Conservation (phyloP, 2,888 invertebrate species). For the Andrena minutula region DNA sequence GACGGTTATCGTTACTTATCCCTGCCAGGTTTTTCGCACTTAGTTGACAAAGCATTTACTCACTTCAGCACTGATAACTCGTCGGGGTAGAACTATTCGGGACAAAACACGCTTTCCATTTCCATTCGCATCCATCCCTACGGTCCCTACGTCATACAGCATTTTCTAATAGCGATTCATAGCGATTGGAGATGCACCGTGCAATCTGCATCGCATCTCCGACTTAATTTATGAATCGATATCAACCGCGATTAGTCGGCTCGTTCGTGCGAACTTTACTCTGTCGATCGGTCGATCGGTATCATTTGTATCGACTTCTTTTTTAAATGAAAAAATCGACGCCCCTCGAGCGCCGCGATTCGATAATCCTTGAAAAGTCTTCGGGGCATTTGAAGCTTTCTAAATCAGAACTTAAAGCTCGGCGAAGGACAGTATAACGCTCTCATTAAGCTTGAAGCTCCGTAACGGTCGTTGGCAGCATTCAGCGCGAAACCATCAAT, state of each 20-base stretch:
- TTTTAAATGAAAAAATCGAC: conserved; percentile 19
- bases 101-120: conserved; percentile 88
- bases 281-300: conserved; percentile 11
- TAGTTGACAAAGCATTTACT: conserved; percentile 53
- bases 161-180: conserved; percentile 62
- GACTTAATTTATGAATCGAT: conserved; percentile 45
- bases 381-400: conserved; percentile 19
- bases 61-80: conserved; percentile 49
- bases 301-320: conserved; percentile 11
- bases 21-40: conserved; percentile 18
- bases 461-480: conserved; percentile 32
- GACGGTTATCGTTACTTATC: conserved; percentile 32
- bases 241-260: conserved; percentile 27
- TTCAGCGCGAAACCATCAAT: conserved; percentile 24
- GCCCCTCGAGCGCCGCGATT: neutral
- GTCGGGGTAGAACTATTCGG: conserved; percentile 87
- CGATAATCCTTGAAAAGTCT: conserved; percentile 16
- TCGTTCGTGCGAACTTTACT: neutral
- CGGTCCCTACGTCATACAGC: conserved; percentile 77
- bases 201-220: conserved; percentile 17
- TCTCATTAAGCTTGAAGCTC: neutral
- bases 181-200: conserved; percentile 47
- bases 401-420: neutral
- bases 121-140: conserved; percentile 86
- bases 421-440: neutral